These are phyloP conservation scores for Triplophysa rosa DNA, from an alignment of 2,113 vertebrate species.

Conservation along the genomic window DNA sequence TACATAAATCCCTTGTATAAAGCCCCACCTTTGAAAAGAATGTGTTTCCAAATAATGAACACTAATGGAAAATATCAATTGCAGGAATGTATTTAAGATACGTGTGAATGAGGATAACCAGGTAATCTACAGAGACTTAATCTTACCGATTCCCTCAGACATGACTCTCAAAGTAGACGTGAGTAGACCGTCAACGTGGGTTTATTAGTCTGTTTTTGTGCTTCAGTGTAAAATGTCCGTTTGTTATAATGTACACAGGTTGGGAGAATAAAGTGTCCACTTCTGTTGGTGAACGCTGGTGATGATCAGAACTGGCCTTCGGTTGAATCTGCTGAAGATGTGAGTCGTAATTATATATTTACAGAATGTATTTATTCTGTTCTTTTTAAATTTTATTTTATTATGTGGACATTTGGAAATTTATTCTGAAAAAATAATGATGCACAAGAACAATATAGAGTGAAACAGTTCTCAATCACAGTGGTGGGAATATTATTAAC, in stretches of 20 bases:
- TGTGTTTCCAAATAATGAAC: background rate
- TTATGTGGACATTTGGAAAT: no score
- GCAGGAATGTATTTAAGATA: slow-evolving; percentile 10
- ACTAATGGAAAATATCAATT: background rate
- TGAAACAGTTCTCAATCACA: no score
- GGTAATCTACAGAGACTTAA: slow-evolving; percentile 52
- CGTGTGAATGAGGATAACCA: slow-evolving; percentile 56
- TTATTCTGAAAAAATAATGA: no score
- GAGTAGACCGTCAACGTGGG: slow-evolving; percentile 34
- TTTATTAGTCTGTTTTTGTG: background rate
- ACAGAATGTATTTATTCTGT: background rate
- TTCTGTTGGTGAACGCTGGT: slow-evolving; percentile 66
- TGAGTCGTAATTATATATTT: slow-evolving; percentile 34
- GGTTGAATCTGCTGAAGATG: slow-evolving; percentile 65
- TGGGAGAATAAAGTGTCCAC: slow-evolving; percentile 67
- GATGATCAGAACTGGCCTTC: slow-evolving; percentile 72
- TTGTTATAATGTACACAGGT: slow-evolving; percentile 55
- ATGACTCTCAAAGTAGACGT: slow-evolving; percentile 54
- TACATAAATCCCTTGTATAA: no score
- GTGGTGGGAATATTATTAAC: no score
- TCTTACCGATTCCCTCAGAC: slow-evolving; percentile 45
- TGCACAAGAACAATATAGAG: no score
- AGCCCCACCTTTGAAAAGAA: no score
- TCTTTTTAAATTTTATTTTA: background rate
- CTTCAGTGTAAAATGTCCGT: background rate